Evolutionary conservation across 2,797 vertebrate genomes (phyloP).

Genomic region (Danio albolineatus): DNA sequence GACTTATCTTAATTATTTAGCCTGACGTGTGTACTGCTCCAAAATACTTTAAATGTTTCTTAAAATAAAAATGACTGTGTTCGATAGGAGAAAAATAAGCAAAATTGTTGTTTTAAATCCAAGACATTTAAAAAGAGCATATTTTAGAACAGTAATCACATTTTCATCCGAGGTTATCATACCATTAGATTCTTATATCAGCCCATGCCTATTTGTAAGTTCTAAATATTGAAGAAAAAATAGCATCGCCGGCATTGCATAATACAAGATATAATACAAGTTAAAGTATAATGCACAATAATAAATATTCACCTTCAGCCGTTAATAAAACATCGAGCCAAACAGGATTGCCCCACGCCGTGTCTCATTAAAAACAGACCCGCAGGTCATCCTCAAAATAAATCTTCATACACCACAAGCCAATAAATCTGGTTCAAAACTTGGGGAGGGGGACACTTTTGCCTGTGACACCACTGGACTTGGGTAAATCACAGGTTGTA

Average conservation of each 20-base stretch:
- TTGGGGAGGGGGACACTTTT: conserved; percentile 52
- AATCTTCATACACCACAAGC: conserved; percentile 51
- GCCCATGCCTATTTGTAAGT: neutral
- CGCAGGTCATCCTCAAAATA: conserved; percentile 54
- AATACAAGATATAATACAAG: neutral
- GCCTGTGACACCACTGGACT: conserved; percentile 51
- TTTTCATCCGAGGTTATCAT: too few relatives aligned
- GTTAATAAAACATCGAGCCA: conserved; percentile 41
- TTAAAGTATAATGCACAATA: neutral
- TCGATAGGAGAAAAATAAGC: too few relatives aligned
- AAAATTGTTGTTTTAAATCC: too few relatives aligned
- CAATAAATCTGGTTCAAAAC: conserved; percentile 57
- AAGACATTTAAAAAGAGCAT: too few relatives aligned
- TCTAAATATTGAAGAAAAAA: neutral
- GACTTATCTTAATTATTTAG: too few relatives aligned
- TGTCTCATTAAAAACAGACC: conserved; percentile 40
- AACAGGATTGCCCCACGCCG: conserved; percentile 23
- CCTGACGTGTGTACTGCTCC: too few relatives aligned
- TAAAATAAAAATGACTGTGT: too few relatives aligned
- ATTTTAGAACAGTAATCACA: too few relatives aligned
- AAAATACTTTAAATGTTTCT: too few relatives aligned
- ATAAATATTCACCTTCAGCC: conserved; percentile 24
- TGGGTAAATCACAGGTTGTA: conserved; percentile 67
- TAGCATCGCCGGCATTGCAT: neutral
- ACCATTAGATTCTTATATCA: too few relatives aligned